Base-by-base conservation (phyloP, 1,140 invertebrate species). In the Dreissena polymorpha region DNA sequence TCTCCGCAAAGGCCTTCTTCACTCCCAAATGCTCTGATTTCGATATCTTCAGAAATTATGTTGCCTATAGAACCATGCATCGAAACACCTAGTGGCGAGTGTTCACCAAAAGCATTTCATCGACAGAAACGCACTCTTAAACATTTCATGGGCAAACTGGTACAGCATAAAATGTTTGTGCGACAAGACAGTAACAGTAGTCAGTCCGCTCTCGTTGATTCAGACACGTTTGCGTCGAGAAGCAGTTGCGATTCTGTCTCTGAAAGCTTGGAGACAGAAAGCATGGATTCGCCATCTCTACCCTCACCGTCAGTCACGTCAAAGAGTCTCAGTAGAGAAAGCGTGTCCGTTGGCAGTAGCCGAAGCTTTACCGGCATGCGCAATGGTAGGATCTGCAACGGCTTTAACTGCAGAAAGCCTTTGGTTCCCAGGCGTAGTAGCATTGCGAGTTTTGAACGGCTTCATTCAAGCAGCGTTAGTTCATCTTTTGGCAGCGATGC, bases 141-240 rank as follows among this genome's bases (percentile, higher is more conserved):
- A 64, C 81, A 83, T 64, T 76, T 77, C 55, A 53, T 83, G 23
- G 81, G 55, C 13, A 83, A 83, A 64, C 71, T 82, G 21, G 64
- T 82, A 13, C 53, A 39, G 12, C 57, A 51, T 10, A 83, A 77
- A 18, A 16, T 83, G 18, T 83, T 83, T 53, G 49, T 39, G 29
- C 51, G 81, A 53, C 81, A 83, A 27, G 81, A 83, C 25, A 83
- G 81, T 53, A 75, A 70, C 49, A 83, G 81, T 63, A 83, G 81
- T 60, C 81, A 83, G 39, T 25, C 81, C 10, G 81, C 65, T 10
- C 73, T 83, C 5, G 57, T 83, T 10, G 81, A 83, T 60, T 67
- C 74, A 6, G 81, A 76, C 10, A 83, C 67, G 16, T 7, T 71
- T 29, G 73, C 72, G 5, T 83, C 81, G 14, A 25, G 81, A 0